These are phyloP conservation scores for Calliscelio sp. DNA, from an alignment of 2,888 invertebrate genomes.

Conservation along the genomic window DNA sequence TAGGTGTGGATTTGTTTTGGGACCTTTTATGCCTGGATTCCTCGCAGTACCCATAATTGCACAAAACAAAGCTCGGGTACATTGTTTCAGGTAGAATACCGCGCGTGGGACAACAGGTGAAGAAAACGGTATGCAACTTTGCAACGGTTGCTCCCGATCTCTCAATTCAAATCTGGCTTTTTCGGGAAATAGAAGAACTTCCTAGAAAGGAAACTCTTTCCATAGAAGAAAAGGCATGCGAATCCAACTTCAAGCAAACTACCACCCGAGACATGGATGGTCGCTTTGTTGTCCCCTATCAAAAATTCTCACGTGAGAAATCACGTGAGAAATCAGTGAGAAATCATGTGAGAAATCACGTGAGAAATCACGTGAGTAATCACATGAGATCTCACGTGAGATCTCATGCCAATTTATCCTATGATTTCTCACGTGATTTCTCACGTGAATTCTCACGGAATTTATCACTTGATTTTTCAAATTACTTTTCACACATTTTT, in stretches of 20 bases:
- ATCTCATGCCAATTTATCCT: no score
- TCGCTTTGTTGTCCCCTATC: conserved; percentile 19
- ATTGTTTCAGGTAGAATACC: conserved; percentile 45
- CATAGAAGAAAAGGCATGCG: conserved; percentile 16
- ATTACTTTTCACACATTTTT: no score
- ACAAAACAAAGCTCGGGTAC: conserved; percentile 38
- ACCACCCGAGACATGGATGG: conserved; percentile 9
- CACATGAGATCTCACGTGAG: no score
- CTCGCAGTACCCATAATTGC: conserved; percentile 11
- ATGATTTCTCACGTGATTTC: no score
- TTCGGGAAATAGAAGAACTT: conserved; percentile 20
- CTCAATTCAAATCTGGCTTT: conserved; percentile 25
- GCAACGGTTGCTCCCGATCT: not conserved
- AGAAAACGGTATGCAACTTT: conserved; percentile 10
- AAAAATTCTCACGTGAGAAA: no score
- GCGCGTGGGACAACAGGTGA: not conserved
- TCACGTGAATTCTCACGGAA: no score
- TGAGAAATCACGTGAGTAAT: no score
- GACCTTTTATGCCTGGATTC: conserved; percentile 17
- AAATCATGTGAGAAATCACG: no score
- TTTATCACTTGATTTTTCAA: no score
- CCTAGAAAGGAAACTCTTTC: conserved; percentile 7
- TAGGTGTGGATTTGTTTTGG: conserved; percentile 50
- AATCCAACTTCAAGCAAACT: conserved; percentile 17
- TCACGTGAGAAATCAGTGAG: no score